Evolutionary conservation across 2,797 vertebrate species (phyloP).

Genomic region (Poeciliopsis presidionis): DNA sequence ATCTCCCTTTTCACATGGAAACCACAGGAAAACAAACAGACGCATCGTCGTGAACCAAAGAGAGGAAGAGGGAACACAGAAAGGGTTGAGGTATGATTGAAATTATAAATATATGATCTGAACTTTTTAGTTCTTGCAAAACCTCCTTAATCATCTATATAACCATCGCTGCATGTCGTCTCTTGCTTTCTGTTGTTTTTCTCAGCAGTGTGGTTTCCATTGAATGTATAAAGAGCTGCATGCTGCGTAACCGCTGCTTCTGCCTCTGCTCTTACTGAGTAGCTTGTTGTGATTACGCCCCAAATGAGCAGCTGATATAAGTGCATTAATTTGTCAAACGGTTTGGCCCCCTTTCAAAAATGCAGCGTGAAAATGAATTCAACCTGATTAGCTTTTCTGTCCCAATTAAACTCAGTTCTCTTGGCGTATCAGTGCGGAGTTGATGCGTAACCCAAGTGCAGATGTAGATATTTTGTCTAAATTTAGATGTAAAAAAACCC

Average conservation of each 20-base stretch:
- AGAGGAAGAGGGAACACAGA: neutral
- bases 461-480: neutral
- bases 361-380: neutral
- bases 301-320: neutral
- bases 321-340: neutral
- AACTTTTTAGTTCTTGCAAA: neutral
- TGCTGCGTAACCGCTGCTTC: neutral
- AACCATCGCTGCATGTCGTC: neutral
- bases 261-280: neutral
- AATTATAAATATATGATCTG: neutral
- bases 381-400: neutral
- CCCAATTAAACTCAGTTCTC: neutral
- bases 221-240: neutral
- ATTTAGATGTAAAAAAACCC: neutral
- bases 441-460: neutral
- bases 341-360: neutral
- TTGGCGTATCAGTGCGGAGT: neutral
- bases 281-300: neutral
- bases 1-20: neutral
- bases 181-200: neutral
- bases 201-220: neutral
- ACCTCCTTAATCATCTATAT: neutral
- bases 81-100: neutral
- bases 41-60: neutral
- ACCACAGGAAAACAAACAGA: neutral